A percentile compares a stretch with the other conserved stretches of the same genome.
These are phyloP conservation scores for Nineta flava DNA, from an alignment of 2,888 invertebrate species.

Conservation along the genomic window DNA sequence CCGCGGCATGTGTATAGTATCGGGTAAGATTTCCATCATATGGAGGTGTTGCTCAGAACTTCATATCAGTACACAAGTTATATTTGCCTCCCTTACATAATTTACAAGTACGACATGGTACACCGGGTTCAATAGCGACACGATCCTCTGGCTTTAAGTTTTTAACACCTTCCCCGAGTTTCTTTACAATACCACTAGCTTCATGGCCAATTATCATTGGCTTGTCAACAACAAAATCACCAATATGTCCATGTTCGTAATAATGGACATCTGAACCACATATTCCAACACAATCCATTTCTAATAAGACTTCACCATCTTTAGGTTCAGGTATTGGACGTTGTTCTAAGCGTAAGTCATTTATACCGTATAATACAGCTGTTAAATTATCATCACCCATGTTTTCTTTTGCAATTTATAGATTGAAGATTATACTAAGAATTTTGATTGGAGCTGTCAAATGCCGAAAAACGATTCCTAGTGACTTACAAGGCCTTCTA, in stretches of 20 bases:
- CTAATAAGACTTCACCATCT: constrained; percentile 62
- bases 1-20: constrained; percentile 79
- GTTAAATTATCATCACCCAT: neutral
- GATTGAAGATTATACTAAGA: too few species aligned
- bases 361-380: neutral
- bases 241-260: constrained; percentile 68
- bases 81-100: constrained; percentile 81
- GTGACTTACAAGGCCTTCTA: too few species aligned
- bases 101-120: constrained; percentile 68
- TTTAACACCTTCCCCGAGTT: constrained; percentile 57
- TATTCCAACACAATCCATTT: constrained; percentile 86
- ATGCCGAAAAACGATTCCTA: too few species aligned
- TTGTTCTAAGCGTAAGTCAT: constrained; percentile 36
- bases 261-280: constrained; percentile 96
- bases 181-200: constrained; percentile 62
- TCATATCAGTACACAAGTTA: constrained; percentile 76
- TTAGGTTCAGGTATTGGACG: constrained; percentile 62
- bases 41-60: constrained; percentile 90
- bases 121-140: constrained; percentile 90
- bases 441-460: too few species aligned
- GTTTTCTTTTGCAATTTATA: too few species aligned
- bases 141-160: constrained; percentile 55
- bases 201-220: constrained; percentile 97
- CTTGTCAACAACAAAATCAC: constrained; percentile 64
- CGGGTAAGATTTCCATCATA: constrained; percentile 74